Base-by-base conservation (phyloP, 2,888 invertebrate species). In the Mesorhabditis spiculigera region DNA sequence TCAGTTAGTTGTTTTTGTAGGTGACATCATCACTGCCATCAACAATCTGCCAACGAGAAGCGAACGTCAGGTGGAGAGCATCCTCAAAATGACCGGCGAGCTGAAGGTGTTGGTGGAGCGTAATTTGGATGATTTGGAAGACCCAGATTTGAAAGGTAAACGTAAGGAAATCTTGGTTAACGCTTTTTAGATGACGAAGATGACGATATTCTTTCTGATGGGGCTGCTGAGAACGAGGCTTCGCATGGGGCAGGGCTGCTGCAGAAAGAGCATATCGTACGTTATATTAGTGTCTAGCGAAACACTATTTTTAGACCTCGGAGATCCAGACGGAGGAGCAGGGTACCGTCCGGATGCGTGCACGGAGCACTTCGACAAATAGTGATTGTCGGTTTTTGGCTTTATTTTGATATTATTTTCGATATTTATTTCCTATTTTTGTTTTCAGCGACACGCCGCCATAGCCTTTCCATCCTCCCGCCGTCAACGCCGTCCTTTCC, bases 41-140 rank as follows among this genome's bases (percentile, higher is more conserved):
- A 84, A 84, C 71, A 84, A 79, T 70, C 80, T 82, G 16, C 81
- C 82, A 10, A 79, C 82, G 16, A 69, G 82, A 67, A 79, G 79
- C 42, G 83, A 84, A 67, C 71, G 82, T 61, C 84, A 84, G 69
- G 84, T 79, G 4, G 75, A 73, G n/a, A 71, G 79, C 28, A 76
- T 83, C 45, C 68, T 83, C 61, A 78, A 79, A n/a, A 82, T 82
- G 1, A 73, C 75, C 5, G 82, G 83, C 41, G 84, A 84, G 69
- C 71, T 84, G 66, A 75, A 78, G 65, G 80, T 84, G 10, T 70
- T 84, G 41, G 84, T 84, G 16, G 82, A 84, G 50, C 71, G 84
- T 63, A 76, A 78, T 67, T 63, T 82, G 4, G 79, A 78, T 64
- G 77, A 79, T 65, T 74, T 80, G 45, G 77, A 79, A 43, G 80